These are phyloP conservation scores for Sycophila sp. DNA, from an alignment of 1,140 invertebrate genomes.

Conservation along the genomic window DNA sequence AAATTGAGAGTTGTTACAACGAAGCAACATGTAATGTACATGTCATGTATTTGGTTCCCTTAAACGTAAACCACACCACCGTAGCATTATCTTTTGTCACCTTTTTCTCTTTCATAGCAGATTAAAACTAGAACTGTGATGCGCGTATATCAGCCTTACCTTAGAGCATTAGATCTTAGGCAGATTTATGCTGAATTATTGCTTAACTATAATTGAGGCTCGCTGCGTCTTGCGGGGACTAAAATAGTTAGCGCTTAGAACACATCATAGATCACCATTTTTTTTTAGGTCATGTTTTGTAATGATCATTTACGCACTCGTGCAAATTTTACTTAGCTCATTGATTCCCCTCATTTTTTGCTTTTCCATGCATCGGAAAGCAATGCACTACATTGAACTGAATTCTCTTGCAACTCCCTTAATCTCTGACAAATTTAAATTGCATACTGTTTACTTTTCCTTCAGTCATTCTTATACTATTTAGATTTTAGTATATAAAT, in stretches of 20 bases:
- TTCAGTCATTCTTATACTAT: too few species aligned
- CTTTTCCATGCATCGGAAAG: not conserved
- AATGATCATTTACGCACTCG: not conserved
- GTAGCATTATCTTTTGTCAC: not conserved
- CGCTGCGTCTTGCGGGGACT: constrained; percentile 22
- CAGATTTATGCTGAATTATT: constrained; percentile 23
- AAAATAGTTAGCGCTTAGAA: constrained; percentile 21
- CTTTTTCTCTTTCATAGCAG: not conserved
- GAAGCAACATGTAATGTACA: not conserved
- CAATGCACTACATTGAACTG: constrained; percentile 3
- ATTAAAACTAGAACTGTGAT: constrained; percentile 14
- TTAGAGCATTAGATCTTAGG: constrained; percentile 27
- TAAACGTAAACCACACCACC: not conserved
- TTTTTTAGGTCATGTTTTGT: not conserved
- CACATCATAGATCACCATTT: not conserved
- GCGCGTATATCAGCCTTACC: constrained; percentile 2
- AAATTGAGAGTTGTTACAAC: not conserved
- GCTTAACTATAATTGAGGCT: constrained; percentile 24
- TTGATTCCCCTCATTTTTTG: constrained; percentile 2
- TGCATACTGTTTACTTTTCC: too few species aligned
- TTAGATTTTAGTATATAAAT: too few species aligned
- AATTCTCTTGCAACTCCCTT: too few species aligned
- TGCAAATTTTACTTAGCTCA: not conserved
- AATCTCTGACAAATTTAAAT: too few species aligned
- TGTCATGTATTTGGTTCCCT: not conserved